These are phyloP conservation scores for Miichthys miiuy DNA, from an alignment of 2,797 vertebrate genomes.

Conservation along the genomic window DNA sequence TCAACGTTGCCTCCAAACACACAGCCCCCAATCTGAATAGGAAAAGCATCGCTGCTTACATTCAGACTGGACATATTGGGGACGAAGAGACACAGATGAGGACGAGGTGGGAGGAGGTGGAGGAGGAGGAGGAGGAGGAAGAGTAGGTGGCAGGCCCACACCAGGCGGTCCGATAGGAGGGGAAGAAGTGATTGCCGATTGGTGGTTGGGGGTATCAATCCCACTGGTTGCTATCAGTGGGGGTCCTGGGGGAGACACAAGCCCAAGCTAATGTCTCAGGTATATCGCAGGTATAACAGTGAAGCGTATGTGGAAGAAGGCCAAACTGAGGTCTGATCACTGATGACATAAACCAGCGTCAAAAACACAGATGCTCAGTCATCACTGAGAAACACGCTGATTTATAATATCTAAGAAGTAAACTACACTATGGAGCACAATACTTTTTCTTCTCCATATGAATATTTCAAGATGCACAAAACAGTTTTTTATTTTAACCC, in stretches of 20 bases:
- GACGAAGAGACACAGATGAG: slow-evolving; percentile 91
- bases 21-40: slow-evolving; percentile 56
- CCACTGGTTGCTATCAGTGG: slow-evolving; percentile 91
- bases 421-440: neutral
- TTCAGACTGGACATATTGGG: slow-evolving; percentile 96
- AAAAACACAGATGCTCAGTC: neutral
- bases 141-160: slow-evolving; percentile 82
- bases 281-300: slow-evolving; percentile 28
- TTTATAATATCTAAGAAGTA: neutral
- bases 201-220: slow-evolving; percentile 92
- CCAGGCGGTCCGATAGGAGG: slow-evolving; percentile 83
- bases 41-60: slow-evolving; percentile 88
- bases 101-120: slow-evolving; percentile 80
- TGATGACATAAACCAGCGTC: neutral
- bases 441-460: neutral
- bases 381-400: no score
- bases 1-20: slow-evolving; percentile 9
- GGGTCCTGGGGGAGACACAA: slow-evolving; percentile 89
- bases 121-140: slow-evolving; percentile 76
- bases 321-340: neutral
- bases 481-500: no score
- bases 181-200: slow-evolving; percentile 78
- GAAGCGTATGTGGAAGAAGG: neutral
- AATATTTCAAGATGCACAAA: neutral
- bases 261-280: slow-evolving; percentile 73